Evolutionary conservation across 1,140 invertebrate genomes (phyloP).

Genomic region (Drosophila simulans): DNA sequence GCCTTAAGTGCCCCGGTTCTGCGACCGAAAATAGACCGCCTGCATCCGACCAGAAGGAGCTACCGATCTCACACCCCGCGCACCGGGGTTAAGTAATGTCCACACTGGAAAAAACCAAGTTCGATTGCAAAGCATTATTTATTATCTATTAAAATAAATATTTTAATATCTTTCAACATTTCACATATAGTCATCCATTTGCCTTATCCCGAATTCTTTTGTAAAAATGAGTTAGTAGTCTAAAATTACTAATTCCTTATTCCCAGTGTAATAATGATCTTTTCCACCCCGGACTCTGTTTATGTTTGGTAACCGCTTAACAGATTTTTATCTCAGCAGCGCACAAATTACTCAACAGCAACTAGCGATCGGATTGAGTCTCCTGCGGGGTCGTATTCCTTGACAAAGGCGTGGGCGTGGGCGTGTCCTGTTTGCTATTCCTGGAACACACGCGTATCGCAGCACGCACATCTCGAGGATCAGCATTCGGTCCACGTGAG

Average conservation of each 20-base stretch:
- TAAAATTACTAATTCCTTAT: not conserved
- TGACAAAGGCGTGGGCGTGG: constrained; percentile 6
- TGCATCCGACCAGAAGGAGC: constrained; percentile 64
- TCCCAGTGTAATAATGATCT: not conserved
- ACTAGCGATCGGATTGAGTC: constrained; percentile 17
- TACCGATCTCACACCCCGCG: constrained; percentile 48
- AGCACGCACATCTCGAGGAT: constrained; percentile 70
- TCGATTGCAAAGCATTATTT: no score
- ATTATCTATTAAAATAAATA: no score
- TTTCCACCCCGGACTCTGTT: constrained; percentile 45
- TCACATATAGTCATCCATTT: not conserved
- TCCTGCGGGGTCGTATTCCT: constrained; percentile 68
- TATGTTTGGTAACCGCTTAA: constrained; percentile 77
- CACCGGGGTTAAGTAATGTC: constrained; percentile 11
- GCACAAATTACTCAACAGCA: constrained; percentile 79
- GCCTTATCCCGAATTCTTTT: not conserved
- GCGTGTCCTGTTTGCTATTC: constrained; percentile 57
- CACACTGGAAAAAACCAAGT: not conserved
- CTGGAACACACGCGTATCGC: constrained; percentile 77
- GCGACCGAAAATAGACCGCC: constrained; percentile 60
- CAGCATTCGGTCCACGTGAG: constrained; percentile 36
- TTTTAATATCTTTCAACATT: no score
- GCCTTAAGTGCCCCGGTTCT: constrained; percentile 40
- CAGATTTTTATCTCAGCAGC: constrained; percentile 70
- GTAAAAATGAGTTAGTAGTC: not conserved